Percentiles rank a stretch among this genome's conserved stretches.
Evolutionary conservation across 2,888 invertebrate genomes (phyloP).

Genomic region (Pteria penguin): DNA sequence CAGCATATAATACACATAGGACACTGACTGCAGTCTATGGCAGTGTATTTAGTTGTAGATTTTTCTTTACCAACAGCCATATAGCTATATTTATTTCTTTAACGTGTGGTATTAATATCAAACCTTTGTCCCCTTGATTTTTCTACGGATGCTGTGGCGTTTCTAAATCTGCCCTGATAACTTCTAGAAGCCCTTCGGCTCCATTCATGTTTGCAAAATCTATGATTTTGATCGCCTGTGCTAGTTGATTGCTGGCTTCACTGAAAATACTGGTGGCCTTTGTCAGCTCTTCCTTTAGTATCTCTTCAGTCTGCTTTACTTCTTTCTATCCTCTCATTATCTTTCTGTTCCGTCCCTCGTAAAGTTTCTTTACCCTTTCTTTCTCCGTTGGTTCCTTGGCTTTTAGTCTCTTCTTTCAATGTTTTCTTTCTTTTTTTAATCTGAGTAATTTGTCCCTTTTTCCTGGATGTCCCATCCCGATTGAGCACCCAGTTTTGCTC

Average conservation of each 20-base stretch:
- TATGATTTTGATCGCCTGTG: conserved; percentile 35
- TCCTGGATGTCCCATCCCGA: too few relatives aligned
- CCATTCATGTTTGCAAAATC: conserved; percentile 28
- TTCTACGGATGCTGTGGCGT: conserved; percentile 20
- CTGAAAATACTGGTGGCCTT: conserved; percentile 41
- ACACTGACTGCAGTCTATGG: too few relatives aligned
- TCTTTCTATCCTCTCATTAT: conserved; percentile 26
- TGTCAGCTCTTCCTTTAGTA: conserved; percentile 41
- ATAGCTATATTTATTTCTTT: too few relatives aligned
- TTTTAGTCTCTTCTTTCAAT: background rate
- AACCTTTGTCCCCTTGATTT: conserved; percentile 29
- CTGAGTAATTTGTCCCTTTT: too few relatives aligned
- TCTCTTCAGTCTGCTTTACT: conserved; percentile 24
- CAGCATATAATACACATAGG: too few relatives aligned
- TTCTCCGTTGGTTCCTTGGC: background rate
- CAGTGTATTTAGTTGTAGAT: too few relatives aligned
- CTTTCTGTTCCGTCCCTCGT: conserved; percentile 13
- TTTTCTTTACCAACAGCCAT: too few relatives aligned
- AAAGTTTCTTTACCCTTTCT: background rate
- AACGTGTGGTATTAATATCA: conserved; percentile 17
- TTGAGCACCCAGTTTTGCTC: too few relatives aligned
- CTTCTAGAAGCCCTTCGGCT: conserved; percentile 33
- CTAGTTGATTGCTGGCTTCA: conserved; percentile 47
- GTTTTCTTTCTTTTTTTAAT: background rate
- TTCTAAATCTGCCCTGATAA: conserved; percentile 43